Conservation (phyloP, 92 coral and sea anemone species). For the Muricea muricata region DNA sequence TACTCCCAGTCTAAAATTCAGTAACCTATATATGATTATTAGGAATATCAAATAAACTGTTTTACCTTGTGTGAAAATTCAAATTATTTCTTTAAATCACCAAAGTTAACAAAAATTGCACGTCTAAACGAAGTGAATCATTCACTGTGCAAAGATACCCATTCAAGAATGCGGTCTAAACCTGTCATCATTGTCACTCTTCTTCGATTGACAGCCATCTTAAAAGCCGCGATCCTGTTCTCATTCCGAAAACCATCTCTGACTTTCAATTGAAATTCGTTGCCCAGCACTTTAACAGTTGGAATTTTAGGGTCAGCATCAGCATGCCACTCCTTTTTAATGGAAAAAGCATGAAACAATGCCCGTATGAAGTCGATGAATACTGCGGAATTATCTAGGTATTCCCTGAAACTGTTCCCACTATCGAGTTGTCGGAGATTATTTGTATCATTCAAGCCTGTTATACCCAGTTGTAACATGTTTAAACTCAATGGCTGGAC, state of each 20-base stretch:
- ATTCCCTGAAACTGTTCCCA: conserved; percentile 45
- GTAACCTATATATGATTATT: too few species aligned
- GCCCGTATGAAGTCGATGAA: conserved; percentile 70
- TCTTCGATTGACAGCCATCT: conserved; percentile 39
- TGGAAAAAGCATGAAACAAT: conserved; percentile 34
- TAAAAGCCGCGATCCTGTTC: conserved; percentile 10
- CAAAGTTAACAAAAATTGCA: too few species aligned
- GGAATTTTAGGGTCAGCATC: neutral
- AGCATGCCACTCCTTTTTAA: neutral
- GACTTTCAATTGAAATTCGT: conserved; percentile 54
- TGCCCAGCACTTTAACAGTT: conserved; percentile 51
- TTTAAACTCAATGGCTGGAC: too few species aligned
- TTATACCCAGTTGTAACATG: neutral
- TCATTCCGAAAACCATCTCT: conserved; percentile 65
- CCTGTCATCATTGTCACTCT: conserved; percentile 44
- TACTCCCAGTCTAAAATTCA: too few species aligned
- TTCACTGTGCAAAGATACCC: conserved; percentile 48
- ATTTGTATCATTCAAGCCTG: neutral
- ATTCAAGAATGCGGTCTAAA: conserved; percentile 56
- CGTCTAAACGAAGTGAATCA: too few species aligned
- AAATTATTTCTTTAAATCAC: too few species aligned
- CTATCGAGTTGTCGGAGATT: neutral
- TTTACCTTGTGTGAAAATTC: too few species aligned
- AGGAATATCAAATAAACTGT: too few species aligned
- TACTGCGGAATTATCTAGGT: conserved; percentile 50